These are phyloP conservation scores for Podarcis lilfordi DNA, from an alignment of 2,797 vertebrate species.

Conservation along the genomic window DNA sequence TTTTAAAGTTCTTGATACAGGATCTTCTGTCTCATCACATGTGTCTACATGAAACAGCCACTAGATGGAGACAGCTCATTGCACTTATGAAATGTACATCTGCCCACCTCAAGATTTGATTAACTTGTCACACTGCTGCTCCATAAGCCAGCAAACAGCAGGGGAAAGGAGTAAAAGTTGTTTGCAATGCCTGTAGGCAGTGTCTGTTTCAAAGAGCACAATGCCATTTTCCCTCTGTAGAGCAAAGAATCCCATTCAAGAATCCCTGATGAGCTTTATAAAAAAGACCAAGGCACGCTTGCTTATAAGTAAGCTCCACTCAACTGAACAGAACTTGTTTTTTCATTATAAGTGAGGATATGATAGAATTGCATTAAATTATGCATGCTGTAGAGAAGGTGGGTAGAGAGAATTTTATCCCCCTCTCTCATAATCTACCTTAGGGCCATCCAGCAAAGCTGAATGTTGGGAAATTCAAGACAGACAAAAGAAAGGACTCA, in stretches of 20 bases:
- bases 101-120: no score
- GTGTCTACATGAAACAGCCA: not conserved
- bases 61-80: slow-evolving; percentile 54
- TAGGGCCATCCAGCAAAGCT: no score
- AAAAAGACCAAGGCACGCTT: not conserved
- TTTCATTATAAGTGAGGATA: no score
- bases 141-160: not conserved
- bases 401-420: no score
- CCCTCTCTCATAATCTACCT: no score
- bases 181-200: not conserved
- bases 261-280: not conserved
- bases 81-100: not conserved
- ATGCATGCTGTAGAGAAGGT: no score
- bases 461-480: no score
- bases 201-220: not conserved
- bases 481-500: no score
- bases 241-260: not conserved
- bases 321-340: no score
- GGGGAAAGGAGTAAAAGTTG: not conserved
- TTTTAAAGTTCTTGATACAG: no score
- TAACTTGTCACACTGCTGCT: not conserved
- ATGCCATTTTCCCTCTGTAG: not conserved
- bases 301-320: not conserved
- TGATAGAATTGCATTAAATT: no score
- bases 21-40: no score